Conservation (phyloP, 23 tunicate genomes). For the Ascidia mentula region DNA sequence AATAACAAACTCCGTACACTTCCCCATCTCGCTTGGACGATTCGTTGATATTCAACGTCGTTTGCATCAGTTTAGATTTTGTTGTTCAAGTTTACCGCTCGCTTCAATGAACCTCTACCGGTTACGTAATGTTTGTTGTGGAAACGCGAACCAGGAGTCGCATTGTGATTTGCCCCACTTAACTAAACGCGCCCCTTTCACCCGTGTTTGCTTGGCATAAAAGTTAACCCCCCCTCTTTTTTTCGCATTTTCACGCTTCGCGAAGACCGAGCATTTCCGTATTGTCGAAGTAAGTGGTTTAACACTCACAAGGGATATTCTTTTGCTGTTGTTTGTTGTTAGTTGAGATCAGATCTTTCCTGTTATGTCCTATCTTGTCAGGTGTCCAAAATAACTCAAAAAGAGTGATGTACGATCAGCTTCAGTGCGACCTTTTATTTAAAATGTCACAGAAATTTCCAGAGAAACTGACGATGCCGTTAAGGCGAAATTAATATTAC, state of each 20-base stretch:
- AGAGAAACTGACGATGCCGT: too few relatives aligned
- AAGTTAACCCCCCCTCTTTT: not conserved
- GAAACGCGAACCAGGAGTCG: not conserved
- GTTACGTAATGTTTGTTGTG: slow-evolving; percentile 4
- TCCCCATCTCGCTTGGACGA: too few relatives aligned
- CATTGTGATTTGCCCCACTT: slow-evolving; percentile 10
- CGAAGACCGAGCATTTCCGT: not conserved
- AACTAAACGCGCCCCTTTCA: not conserved
- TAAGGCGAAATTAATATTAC: too few relatives aligned
- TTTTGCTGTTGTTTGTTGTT: too few relatives aligned
- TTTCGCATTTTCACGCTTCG: not conserved
- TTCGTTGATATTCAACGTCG: too few relatives aligned
- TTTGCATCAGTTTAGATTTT: too few relatives aligned
- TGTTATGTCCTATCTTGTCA: not conserved
- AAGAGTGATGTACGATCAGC: not conserved
- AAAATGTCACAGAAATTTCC: too few relatives aligned
- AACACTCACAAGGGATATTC: too few relatives aligned
- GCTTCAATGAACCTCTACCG: too few relatives aligned
- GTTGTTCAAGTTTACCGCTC: too few relatives aligned
- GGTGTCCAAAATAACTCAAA: not conserved
- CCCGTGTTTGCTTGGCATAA: not conserved
- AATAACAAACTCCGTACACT: too few relatives aligned
- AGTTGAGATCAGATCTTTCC: not conserved
- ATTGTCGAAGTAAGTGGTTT: too few relatives aligned
- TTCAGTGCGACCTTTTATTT: not conserved